Conservation (phyloP, 2,797 vertebrate genomes). For the Champsocephalus gunnari region DNA sequence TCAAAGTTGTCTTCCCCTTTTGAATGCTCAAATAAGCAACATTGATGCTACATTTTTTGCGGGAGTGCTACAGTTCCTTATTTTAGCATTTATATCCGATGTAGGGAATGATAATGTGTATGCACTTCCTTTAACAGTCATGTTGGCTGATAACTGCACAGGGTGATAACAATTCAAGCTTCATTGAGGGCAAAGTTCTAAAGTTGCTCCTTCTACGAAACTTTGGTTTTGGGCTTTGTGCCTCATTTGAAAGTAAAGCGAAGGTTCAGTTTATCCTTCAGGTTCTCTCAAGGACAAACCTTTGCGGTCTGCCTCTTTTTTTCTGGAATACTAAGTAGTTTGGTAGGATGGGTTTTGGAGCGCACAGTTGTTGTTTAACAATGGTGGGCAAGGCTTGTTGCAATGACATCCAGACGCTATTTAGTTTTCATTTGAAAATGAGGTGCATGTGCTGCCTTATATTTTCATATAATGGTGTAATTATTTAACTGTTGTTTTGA, state of each 20-base stretch:
- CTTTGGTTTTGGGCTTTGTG: constrained; percentile 1
- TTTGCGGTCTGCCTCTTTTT: neutral
- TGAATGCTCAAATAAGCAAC: neutral
- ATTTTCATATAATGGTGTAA: too few species aligned
- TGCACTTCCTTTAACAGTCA: neutral
- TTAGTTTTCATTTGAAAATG: neutral
- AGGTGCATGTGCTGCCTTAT: too few species aligned
- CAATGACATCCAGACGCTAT: neutral
- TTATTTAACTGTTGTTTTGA: neutral
- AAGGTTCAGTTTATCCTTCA: constrained; percentile 8
- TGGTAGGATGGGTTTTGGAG: too few species aligned
- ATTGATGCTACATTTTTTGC: neutral
- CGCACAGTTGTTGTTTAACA: neutral
- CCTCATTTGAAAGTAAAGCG: neutral
- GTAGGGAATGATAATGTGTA: neutral
- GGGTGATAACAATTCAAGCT: neutral
- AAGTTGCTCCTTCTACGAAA: neutral
- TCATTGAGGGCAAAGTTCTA: neutral
- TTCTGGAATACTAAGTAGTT: too few species aligned
- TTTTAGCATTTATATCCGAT: neutral
- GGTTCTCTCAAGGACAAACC: neutral
- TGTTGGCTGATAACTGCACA: constrained; percentile 1
- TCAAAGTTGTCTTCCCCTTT: neutral
- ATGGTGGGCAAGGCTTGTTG: neutral
- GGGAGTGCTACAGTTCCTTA: neutral